phyloP scores from a whole-genome alignment of 2,888 invertebrate genomes.

The Clanis bilineata region DNA sequence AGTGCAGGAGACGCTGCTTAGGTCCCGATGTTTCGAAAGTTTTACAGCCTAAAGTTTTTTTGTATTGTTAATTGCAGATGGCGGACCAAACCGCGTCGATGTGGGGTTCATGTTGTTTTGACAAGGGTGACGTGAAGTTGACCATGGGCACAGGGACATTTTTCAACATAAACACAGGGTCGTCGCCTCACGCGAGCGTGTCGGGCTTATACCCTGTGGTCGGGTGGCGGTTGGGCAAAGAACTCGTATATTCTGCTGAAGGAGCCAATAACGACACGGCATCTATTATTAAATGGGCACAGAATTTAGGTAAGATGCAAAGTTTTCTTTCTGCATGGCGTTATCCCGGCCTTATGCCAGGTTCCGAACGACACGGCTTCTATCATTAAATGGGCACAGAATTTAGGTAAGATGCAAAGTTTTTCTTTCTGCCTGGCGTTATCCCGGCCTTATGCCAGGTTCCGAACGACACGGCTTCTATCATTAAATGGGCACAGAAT shows the following conservation, averaged over 20 bases:
- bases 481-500: too few species aligned
- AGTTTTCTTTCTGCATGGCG: neutral
- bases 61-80: conserved; percentile 81
- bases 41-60: too few species aligned
- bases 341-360: too few species aligned
- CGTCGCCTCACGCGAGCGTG: conserved; percentile 88
- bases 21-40: too few species aligned
- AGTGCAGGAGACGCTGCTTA: too few species aligned
- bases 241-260: conserved; percentile 88
- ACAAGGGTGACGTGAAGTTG: conserved; percentile 90
- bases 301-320: conserved; percentile 81
- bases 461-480: too few species aligned
- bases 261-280: conserved; percentile 95
- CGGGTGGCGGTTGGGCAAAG: conserved; percentile 86
- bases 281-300: conserved; percentile 92
- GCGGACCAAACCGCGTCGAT: conserved; percentile 95
- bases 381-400: too few species aligned
- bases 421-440: too few species aligned
- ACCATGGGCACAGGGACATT: conserved; percentile 97
- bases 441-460: too few species aligned
- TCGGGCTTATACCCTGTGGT: conserved; percentile 95
- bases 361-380: too few species aligned
- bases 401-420: too few species aligned
- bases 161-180: conserved; percentile 91
- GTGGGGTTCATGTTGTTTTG: conserved; percentile 93